Percentiles rank a stretch among this genome's conserved stretches.
Evolutionary conservation across 92 coral and sea anemone genomes (phyloP).

Genomic region (Phenganax marumi): DNA sequence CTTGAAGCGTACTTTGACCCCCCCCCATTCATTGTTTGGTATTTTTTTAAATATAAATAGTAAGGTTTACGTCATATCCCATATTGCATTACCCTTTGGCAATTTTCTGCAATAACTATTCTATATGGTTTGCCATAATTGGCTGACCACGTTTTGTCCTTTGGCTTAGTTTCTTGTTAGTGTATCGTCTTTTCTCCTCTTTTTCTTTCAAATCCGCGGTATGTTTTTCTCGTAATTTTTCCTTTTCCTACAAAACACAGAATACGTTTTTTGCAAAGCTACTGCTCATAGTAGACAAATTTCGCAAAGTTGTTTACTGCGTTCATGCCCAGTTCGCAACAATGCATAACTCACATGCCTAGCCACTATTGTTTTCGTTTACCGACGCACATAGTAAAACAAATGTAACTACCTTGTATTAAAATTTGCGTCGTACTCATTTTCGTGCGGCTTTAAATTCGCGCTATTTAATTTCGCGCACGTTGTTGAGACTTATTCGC

Average conservation of each 20-base stretch:
- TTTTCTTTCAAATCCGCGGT: constrained; percentile 63
- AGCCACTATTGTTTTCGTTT: too few relatives aligned
- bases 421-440: too few relatives aligned
- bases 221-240: constrained; percentile 61
- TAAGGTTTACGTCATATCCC: neutral
- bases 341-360: too few relatives aligned
- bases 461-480: too few relatives aligned
- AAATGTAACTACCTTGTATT: neutral
- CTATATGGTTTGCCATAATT: constrained; percentile 86
- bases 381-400: neutral
- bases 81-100: constrained; percentile 26
- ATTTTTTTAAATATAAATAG: too few relatives aligned
- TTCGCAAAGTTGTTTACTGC: neutral
- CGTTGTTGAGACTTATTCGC: too few relatives aligned
- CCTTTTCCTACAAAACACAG: constrained; percentile 60
- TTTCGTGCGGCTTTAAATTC: neutral
- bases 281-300: neutral
- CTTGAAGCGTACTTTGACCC: too few relatives aligned
- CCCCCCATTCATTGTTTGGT: too few relatives aligned
- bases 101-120: constrained; percentile 70
- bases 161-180: constrained; percentile 65
- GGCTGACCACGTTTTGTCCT: constrained; percentile 75
- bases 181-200: constrained; percentile 65
- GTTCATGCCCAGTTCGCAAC: too few relatives aligned
- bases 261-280: constrained; percentile 12